Evolutionary conservation across 1,140 invertebrate genomes (phyloP), one percentile per base, ranked within the genome.

Genomic region (Drosophila virilis): DNA sequence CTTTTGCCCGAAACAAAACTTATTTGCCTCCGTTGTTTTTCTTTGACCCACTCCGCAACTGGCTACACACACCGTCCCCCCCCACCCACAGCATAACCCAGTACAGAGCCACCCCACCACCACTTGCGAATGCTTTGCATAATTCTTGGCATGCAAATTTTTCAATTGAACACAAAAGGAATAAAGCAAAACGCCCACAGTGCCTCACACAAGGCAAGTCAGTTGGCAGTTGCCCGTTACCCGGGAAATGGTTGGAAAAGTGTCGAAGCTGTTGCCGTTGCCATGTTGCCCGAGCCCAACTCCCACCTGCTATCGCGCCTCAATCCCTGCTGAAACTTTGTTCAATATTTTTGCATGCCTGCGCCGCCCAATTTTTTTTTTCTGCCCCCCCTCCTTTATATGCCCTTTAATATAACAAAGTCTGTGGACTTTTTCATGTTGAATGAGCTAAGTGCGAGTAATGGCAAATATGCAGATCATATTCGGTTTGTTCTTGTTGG

Each of bases 121-220:
- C 22, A 22, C 42, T 46, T 60, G 38, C 64, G 45, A 73, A 74
- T 62, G 70, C 75, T 86, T 78, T 86, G 82, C 82, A 85, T 85
- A 85, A 78, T 85, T 86, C 78, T 82, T 78, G 75, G 82, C 82
- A 86, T 86, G 82, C 82, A 86, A 86, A 86, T 86, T 86, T 86
- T 86, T 86, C 82, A 86, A 86, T 86, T 86, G 82, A 86, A 59
- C 65, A 76, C 60, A 66, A 76, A 78, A 76, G 78, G 78, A 85
- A 81, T 81, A 84, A 86, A 78, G 70, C 74, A 85, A 85, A 79
- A 69, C 68, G 80, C 65, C 73, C 73, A 69, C 62, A 71, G 69
- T 65, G 71, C 69, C 69, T 62, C 55, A 67, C 55, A 45, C 59
- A 51, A 38, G 42, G 37, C 45, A 42, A 54, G n/a, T 51, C 62